Conservation (phyloP, 2,888 invertebrate genomes). For the Leucoptera coffeella region DNA sequence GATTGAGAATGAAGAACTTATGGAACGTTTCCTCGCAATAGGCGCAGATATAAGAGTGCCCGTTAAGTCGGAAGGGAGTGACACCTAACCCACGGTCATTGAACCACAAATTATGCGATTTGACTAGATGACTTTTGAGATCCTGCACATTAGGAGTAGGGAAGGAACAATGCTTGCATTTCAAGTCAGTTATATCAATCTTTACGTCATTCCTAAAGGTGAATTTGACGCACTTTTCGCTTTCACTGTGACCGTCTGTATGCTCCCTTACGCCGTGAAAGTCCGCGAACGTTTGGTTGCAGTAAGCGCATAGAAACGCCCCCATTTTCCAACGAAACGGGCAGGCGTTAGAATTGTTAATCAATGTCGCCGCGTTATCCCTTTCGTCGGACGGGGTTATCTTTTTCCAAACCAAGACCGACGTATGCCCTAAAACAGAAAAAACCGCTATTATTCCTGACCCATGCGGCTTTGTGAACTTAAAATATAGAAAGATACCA, state of each 20-base stretch:
- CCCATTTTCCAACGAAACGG: slow-evolving; percentile 24
- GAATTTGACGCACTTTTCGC: too few species aligned
- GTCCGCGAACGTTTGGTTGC: slow-evolving; percentile 13
- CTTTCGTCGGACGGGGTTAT: too few species aligned
- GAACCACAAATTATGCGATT: too few species aligned
- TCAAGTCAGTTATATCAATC: slow-evolving; percentile 33
- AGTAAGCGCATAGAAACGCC: slow-evolving; percentile 26
- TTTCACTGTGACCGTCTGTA: not conserved
- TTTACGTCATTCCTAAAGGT: too few species aligned
- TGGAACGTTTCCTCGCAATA: slow-evolving; percentile 4
- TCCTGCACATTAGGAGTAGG: too few species aligned
- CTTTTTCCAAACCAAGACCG: too few species aligned
- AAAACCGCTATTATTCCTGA: too few species aligned
- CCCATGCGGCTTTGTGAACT: too few species aligned
- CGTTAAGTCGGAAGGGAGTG: slow-evolving; percentile 17
- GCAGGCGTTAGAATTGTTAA: slow-evolving; percentile 22
- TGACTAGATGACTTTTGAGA: too few species aligned
- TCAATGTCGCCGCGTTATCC: slow-evolving; percentile 21
- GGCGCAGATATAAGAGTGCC: slow-evolving; percentile 4
- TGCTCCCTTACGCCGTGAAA: slow-evolving; percentile 7
- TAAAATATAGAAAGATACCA: too few species aligned
- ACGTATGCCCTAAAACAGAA: too few species aligned
- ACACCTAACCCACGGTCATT: slow-evolving; percentile 14
- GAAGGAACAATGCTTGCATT: slow-evolving; percentile 25
- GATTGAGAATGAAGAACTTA: slow-evolving; percentile 1